Percentiles rank a stretch among this genome's conserved stretches.
phyloP scores from a whole-genome alignment of 2,888 invertebrate species.

The Thumatha senex region DNA sequence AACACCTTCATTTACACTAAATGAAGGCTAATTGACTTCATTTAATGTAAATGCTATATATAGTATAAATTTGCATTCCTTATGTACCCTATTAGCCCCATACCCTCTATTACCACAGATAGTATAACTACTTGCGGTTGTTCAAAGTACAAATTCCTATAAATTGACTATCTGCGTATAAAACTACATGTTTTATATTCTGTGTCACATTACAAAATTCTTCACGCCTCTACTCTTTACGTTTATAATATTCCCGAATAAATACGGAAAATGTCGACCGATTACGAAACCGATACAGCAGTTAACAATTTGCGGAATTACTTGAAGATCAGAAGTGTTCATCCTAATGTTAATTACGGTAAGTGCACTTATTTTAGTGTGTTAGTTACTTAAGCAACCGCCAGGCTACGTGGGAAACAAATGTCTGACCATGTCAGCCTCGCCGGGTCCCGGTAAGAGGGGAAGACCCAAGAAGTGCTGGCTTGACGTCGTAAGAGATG shows the following conservation, averaged over 20 bases:
- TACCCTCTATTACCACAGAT: slow-evolving; percentile 20
- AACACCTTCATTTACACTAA: no score
- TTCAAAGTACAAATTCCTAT: slow-evolving; percentile 22
- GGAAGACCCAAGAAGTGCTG: no score
- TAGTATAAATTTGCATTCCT: no score
- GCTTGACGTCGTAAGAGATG: no score
- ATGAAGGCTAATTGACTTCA: no score
- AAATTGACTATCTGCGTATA: slow-evolving; percentile 22
- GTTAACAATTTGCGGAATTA: slow-evolving; percentile 88
- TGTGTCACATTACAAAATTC: neutral
- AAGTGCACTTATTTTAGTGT: slow-evolving; percentile 29
- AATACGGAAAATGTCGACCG: slow-evolving; percentile 41
- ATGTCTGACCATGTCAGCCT: no score
- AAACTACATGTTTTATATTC: slow-evolving; percentile 5
- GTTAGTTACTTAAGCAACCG: no score
- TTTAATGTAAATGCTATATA: no score
- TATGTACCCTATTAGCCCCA: slow-evolving; percentile 3
- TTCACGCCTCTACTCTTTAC: neutral
- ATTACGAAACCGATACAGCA: slow-evolving; percentile 66
- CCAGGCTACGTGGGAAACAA: no score
- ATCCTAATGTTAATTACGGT: slow-evolving; percentile 90
- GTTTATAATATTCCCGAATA: neutral
- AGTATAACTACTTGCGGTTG: slow-evolving; percentile 31
- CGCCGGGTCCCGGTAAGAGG: no score
- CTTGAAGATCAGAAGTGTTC: slow-evolving; percentile 88